These are phyloP conservation scores for Hippocampus barbouri DNA, from an alignment of 2,113 vertebrate species.

Conservation along the genomic window DNA sequence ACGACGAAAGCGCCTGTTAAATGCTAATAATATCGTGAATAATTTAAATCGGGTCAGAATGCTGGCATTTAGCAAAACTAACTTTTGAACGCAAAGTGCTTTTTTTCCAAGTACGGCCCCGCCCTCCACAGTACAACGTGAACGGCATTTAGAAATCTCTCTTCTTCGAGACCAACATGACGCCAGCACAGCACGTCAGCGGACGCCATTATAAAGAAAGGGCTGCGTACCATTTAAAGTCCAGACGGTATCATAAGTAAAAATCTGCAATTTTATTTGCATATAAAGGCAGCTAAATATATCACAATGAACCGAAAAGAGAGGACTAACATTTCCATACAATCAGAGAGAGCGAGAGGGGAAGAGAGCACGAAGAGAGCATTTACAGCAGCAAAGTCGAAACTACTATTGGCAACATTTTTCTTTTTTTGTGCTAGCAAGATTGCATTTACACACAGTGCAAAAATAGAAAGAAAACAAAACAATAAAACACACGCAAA, in stretches of 20 bases:
- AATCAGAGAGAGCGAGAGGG: conserved; percentile 75
- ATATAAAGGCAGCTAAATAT: conserved; percentile 99
- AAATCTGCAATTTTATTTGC: conserved; percentile 99
- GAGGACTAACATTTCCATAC: conserved; percentile 88
- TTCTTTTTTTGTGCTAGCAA: conserved; percentile 90
- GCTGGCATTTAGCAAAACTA: background rate
- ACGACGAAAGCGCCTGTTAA: too few relatives aligned
- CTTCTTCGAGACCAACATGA: background rate
- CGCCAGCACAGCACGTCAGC: background rate
- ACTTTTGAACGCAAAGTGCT: background rate
- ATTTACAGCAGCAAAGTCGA: conserved; percentile 91
- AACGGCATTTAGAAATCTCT: background rate
- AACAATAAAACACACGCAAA: conserved; percentile 64
- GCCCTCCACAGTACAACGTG: background rate
- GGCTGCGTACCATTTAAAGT: background rate
- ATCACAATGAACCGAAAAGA: conserved; percentile 97
- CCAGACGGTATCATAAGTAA: conserved; percentile 73
- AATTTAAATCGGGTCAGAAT: background rate
- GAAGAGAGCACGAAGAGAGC: conserved; percentile 75
- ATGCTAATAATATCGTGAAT: background rate
- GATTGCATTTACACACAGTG: conserved; percentile 99
- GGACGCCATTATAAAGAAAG: conserved; percentile 1
- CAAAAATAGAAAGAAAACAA: conserved; percentile 80
- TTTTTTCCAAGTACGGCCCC: too few relatives aligned
- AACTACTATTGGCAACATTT: conserved; percentile 90